Evolutionary conservation across 1,140 invertebrate species (phyloP).

Genomic region (Meloidogyne exigua): DNA sequence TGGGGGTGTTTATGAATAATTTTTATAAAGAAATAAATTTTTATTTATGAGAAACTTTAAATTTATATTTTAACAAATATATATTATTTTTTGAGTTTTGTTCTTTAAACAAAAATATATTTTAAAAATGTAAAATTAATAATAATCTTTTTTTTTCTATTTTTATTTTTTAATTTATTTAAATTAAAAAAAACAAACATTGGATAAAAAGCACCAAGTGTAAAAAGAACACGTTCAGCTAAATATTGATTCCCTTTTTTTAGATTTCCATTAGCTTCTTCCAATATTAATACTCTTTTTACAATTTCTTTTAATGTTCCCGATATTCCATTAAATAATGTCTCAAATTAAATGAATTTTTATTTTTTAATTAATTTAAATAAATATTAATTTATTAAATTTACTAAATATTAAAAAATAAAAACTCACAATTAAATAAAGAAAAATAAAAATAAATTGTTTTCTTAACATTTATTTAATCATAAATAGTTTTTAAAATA

Average conservation of each 20-base stretch:
- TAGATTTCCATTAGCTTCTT: background rate
- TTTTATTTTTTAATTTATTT: background rate
- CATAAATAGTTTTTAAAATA: no score
- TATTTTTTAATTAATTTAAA: background rate
- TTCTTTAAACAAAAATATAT: no score
- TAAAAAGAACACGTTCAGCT: constrained; percentile 7
- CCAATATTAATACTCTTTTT: background rate
- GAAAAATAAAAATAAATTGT: no score
- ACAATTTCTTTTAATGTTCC: background rate
- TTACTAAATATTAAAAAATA: background rate
- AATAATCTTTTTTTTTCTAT: no score
- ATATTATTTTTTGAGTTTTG: no score
- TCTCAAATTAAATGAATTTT: background rate
- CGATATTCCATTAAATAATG: background rate
- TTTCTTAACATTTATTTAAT: no score
- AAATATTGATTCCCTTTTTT: constrained; percentile 5
- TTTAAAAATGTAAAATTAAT: no score
- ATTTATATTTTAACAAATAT: background rate
- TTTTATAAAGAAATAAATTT: background rate
- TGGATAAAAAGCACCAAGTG: background rate
- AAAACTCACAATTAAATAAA: no score
- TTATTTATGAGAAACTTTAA: background rate
- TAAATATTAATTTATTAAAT: background rate
- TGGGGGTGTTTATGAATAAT: background rate
- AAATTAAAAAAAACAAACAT: background rate